A percentile compares a stretch with the other conserved stretches of the same genome.
phyloP scores from a whole-genome alignment of 2,888 invertebrate species.

The Leucoptera coffeella region DNA sequence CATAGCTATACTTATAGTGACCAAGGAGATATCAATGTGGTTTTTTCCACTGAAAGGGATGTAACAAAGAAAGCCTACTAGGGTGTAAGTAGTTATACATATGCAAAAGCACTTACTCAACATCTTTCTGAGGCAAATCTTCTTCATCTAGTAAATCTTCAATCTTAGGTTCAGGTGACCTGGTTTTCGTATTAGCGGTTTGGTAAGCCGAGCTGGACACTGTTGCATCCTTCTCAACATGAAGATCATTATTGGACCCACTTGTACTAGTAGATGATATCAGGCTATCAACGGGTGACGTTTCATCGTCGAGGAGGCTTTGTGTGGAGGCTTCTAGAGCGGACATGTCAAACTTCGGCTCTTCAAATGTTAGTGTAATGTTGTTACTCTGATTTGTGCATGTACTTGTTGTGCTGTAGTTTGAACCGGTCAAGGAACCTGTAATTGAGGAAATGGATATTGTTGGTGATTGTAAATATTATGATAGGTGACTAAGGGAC shows the following conservation, averaged over 20 bases:
- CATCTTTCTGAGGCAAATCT: constrained; percentile 19
- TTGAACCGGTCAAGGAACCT: constrained; percentile 49
- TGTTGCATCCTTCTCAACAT: constrained; percentile 39
- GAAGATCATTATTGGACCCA: constrained; percentile 50
- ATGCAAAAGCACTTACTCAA: constrained; percentile 29
- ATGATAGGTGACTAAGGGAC: no score
- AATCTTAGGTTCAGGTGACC: constrained; percentile 37
- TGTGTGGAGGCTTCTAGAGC: constrained; percentile 62
- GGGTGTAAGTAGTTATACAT: no score
- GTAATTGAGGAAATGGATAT: no score
- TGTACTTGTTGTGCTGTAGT: constrained; percentile 45
- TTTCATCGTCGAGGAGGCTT: constrained; percentile 72
- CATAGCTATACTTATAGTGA: no score
- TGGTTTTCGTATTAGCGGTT: constrained; percentile 32
- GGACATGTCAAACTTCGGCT: constrained; percentile 70
- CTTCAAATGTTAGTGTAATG: constrained; percentile 61
- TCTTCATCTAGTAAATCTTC: constrained; percentile 23
- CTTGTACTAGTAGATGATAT: constrained; percentile 58
- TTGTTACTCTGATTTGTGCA: constrained; percentile 47
- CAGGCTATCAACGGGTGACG: constrained; percentile 75
- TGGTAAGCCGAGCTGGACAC: constrained; percentile 40
- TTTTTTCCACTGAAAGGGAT: no score
- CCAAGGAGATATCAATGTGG: no score
- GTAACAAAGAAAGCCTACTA: no score
- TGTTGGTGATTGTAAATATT: no score